Evolutionary conservation across 2,888 invertebrate species (phyloP).

Genomic region (Pimpla rufipes): DNA sequence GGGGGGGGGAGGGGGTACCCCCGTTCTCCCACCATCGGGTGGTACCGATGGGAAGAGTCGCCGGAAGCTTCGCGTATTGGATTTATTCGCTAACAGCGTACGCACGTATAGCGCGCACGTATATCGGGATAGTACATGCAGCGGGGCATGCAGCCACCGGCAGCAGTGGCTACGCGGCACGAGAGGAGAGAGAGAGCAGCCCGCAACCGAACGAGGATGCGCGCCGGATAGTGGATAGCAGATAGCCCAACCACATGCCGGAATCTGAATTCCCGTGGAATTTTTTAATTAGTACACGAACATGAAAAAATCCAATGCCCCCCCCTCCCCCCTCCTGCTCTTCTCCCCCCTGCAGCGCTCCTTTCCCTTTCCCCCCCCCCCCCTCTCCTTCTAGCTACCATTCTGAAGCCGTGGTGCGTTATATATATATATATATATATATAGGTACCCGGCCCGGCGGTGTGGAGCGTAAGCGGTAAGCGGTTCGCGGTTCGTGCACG

Average conservation of each 20-base stretch:
- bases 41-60: conserved; percentile 10
- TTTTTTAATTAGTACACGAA: conserved; percentile 82
- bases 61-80: conserved; percentile 65
- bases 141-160: conserved; percentile 48
- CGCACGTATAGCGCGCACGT: conserved; percentile 13
- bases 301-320: conserved; percentile 77
- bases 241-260: conserved; percentile 55
- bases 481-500: conserved; percentile 62
- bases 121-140: conserved; percentile 37
- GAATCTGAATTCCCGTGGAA: conserved; percentile 81
- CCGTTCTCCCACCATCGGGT: no score
- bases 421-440: no score
- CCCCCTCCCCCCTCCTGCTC: conserved; percentile 21
- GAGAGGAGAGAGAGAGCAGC: conserved; percentile 11
- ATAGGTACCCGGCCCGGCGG: not conserved
- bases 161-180: not conserved
- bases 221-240: conserved; percentile 39
- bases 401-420: conserved; percentile 12
- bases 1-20: conserved; percentile 11
- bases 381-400: not conserved
- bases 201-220: conserved; percentile 38
- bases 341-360: not conserved
- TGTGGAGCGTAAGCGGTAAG: conserved; percentile 48
- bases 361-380: not conserved
- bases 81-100: conserved; percentile 58